Conservation (phyloP, 2,888 invertebrate genomes). For the Eristalis pertinax region DNA sequence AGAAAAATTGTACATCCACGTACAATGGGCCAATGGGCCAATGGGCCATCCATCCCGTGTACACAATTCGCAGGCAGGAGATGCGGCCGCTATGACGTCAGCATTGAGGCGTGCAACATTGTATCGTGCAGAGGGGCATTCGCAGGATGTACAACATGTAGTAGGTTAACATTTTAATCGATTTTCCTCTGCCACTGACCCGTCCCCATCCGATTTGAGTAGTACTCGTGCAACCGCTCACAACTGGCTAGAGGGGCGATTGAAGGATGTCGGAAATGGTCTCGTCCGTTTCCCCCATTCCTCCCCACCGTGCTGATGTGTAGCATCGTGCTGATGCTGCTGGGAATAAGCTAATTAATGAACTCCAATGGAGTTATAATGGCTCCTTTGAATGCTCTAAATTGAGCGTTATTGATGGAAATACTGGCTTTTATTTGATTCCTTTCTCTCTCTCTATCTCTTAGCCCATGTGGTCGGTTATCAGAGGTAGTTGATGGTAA, state of each 20-base stretch:
- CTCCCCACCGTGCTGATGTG: slow-evolving; percentile 4
- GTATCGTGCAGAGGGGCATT: background rate
- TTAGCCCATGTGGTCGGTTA: background rate
- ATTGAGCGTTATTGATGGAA: slow-evolving; percentile 45
- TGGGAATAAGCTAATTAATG: slow-evolving; percentile 53
- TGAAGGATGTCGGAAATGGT: slow-evolving; percentile 20
- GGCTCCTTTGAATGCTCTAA: slow-evolving; percentile 37
- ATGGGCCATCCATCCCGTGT: background rate
- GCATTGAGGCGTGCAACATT: background rate
- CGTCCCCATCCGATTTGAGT: background rate
- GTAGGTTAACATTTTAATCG: slow-evolving; percentile 38
- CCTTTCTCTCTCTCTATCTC: background rate
- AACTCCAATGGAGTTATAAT: slow-evolving; percentile 32
- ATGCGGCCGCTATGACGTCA: slow-evolving; percentile 21
- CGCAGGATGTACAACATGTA: background rate
- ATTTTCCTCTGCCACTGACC: slow-evolving; percentile 38
- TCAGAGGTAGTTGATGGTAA: background rate
- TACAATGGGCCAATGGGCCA: background rate
- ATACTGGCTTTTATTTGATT: slow-evolving; percentile 21
- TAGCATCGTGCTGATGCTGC: slow-evolving; percentile 6
- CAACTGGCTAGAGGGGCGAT: background rate
- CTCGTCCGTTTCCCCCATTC: background rate
- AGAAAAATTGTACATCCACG: background rate
- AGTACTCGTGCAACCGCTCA: background rate
- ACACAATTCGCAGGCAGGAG: background rate